Conservation (phyloP, 1,140 invertebrate species). For the Myzus persicae region DNA sequence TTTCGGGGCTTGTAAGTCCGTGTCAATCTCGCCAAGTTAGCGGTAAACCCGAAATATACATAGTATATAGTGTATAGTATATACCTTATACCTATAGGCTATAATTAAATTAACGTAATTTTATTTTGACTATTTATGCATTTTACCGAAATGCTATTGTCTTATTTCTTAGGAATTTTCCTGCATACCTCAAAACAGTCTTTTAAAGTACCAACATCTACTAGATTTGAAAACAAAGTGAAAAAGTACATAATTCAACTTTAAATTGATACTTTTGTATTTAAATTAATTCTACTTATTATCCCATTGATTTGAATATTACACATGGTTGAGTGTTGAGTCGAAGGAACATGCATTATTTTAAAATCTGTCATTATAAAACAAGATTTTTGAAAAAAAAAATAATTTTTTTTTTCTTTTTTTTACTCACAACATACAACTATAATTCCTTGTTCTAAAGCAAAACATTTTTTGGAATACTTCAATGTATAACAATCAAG, state of each 20-base stretch:
- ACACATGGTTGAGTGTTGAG: background rate
- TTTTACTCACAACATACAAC: too few relatives aligned
- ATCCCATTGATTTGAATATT: background rate
- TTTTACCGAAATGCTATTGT: background rate
- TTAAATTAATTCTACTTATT: background rate
- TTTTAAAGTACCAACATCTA: background rate
- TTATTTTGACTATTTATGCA: background rate
- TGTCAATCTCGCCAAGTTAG: background rate
- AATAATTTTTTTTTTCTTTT: background rate
- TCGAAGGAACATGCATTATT: background rate
- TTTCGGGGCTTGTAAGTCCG: background rate
- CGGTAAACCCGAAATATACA: background rate
- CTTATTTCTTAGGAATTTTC: background rate
- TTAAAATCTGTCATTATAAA: background rate
- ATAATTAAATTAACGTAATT: background rate
- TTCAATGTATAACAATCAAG: too few relatives aligned
- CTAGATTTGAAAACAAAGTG: background rate
- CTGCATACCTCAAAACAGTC: background rate
- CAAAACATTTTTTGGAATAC: too few relatives aligned
- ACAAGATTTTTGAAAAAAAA: too few relatives aligned
- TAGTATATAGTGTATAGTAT: too few relatives aligned
- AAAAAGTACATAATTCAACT: background rate
- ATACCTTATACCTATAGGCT: too few relatives aligned
- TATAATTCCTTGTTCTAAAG: too few relatives aligned
- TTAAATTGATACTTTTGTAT: background rate